A percentile compares a stretch with the other conserved stretches of the same genome.
Evolutionary conservation across 2,113 vertebrate genomes (phyloP).

Genomic region (Rhynchomys soricoides): DNA sequence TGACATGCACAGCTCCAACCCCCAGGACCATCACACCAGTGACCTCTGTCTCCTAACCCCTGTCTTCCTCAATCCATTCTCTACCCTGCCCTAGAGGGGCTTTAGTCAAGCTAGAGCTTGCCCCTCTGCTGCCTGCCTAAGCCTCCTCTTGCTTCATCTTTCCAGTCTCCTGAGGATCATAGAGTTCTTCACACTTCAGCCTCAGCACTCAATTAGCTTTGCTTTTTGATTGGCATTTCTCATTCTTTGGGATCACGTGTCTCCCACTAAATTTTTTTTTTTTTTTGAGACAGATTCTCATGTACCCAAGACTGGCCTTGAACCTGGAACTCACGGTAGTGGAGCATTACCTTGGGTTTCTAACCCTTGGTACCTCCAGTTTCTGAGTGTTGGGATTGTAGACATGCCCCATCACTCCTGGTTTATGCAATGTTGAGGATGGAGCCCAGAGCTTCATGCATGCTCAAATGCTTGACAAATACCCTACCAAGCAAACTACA

Average conservation of each 20-base stretch:
- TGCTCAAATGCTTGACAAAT: not conserved
- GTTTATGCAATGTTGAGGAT: not conserved
- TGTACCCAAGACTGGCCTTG: not conserved
- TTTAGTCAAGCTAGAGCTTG: not conserved
- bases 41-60: not conserved
- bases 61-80: not conserved
- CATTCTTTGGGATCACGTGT: not conserved
- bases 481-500: not conserved
- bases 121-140: not conserved
- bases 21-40: not conserved
- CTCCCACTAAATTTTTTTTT: not conserved
- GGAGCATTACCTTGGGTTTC: not conserved
- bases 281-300: not conserved
- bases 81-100: not conserved
- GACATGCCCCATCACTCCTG: not conserved
- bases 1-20: not conserved
- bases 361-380: not conserved
- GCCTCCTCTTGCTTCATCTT: not conserved
- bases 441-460: not conserved
- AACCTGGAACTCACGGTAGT: not conserved
- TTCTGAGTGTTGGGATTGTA: not conserved
- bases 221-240: conserved; percentile 18
- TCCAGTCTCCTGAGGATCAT: not conserved
- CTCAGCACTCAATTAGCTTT: not conserved
- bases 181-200: not conserved